Evolutionary conservation across 2,113 vertebrate genomes (phyloP), one percentile per base, ranked within the genome.

Genomic region (Scartelaos histophorus): DNA sequence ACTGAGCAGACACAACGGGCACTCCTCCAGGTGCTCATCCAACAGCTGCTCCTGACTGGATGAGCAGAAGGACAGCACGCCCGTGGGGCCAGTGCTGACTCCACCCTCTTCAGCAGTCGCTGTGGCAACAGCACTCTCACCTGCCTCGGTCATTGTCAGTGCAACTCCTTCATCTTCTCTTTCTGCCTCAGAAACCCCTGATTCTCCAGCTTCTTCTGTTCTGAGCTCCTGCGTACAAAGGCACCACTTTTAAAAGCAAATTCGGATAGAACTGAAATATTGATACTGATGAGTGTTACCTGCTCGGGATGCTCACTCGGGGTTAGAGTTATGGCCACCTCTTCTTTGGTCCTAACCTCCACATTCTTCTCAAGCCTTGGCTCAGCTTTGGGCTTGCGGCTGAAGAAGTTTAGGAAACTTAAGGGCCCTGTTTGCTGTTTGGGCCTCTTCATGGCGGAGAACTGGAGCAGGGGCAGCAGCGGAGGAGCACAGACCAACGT

Each of bases 1-100:
- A 66, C 93, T 93, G 74, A 96, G 93, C 80, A 96, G 93, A 90
- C 95, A 96, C 72, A 96, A 88, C 0, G 95, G 95, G 67, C 95
- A 96, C 85, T 96, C 95, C 82, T 95, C 95, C 82, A 94, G 80
- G 87, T 93, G 91, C 70, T 93, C 89, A 0, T 92, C 93, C 78
- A 93, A 67, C 35, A 93, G 76, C 74, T 93, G 93, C 61, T 94
- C 93, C 83, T 93, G 93, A 86, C 91, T 92, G 71, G 91, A 92
- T 22, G 90, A 88, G 66, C 93, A 92, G 47, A 93, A 91, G 43
- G 93, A 91, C 77, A 93, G 85, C 73, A 92, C 84, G 4, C 89
- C 91, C 0, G 89, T 89, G 78, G 91, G 91, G 62, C 83, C 88
- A 2, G 73, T 82, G 51, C 79, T 78, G 65, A 13, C 82, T 35